Conservation (phyloP, 1,140 invertebrate species). For the Aphelinus atriplicis region DNA sequence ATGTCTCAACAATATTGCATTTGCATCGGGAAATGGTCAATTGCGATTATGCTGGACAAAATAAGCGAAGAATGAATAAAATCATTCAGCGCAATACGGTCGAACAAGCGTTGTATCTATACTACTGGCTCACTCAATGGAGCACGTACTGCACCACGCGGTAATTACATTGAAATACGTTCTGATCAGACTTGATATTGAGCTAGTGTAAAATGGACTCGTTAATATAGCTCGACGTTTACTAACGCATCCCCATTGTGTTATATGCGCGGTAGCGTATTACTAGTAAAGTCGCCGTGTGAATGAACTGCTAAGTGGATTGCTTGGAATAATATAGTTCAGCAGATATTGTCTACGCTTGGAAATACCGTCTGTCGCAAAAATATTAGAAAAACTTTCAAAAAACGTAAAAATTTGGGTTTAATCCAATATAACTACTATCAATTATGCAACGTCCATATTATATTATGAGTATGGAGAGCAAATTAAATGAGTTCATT, state of each 20-base stretch:
- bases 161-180: constrained; percentile 35
- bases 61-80: constrained; percentile 20
- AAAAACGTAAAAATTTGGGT: too few species aligned
- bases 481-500: too few species aligned
- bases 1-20: neutral
- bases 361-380: too few species aligned
- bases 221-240: constrained; percentile 25
- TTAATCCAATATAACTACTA: too few species aligned
- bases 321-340: constrained; percentile 9
- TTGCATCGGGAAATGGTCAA: neutral
- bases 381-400: too few species aligned
- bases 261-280: neutral
- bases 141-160: constrained; percentile 5
- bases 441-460: too few species aligned
- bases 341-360: too few species aligned
- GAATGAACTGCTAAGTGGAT: constrained; percentile 12
- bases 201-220: constrained; percentile 32
- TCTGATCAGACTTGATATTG: constrained; percentile 27
- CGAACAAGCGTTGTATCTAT: neutral
- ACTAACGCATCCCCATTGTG: constrained; percentile 24
- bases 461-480: too few species aligned
- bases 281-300: neutral
- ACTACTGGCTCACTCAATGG: neutral
- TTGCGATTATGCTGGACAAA: neutral
- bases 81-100: neutral